phyloP scores from a whole-genome alignment of 2,113 vertebrate genomes.

The Urocitellus parryii region DNA sequence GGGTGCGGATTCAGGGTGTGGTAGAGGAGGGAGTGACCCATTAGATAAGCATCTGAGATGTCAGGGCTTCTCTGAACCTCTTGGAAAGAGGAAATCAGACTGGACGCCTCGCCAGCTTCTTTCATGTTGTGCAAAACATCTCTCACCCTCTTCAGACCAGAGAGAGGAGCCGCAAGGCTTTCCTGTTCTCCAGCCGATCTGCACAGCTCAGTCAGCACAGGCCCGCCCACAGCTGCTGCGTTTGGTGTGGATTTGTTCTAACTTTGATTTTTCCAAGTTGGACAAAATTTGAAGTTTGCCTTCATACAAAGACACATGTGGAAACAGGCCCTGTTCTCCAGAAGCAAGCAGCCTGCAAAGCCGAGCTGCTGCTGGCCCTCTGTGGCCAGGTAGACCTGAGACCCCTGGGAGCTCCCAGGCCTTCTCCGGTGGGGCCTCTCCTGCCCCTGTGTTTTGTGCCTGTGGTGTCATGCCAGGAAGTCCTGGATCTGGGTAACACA shows the following conservation, averaged over 20 bases:
- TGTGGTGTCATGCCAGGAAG: neutral
- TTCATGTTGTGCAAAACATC: neutral
- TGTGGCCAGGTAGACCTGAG: accelerated
- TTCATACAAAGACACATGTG: neutral
- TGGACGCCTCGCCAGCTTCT: neutral
- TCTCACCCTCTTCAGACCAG: accelerated
- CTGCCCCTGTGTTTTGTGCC: neutral
- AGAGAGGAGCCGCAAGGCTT: accelerated
- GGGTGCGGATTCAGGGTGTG: neutral
- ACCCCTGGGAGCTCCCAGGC: accelerated
- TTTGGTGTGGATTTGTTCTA: neutral
- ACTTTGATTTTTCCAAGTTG: neutral
- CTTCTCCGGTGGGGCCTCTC: neutral
- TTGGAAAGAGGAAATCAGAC: neutral
- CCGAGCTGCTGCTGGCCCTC: accelerated
- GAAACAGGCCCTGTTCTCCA: no score
- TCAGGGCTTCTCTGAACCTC: neutral
- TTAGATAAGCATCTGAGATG: neutral
- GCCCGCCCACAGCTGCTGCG: neutral
- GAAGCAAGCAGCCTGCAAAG: neutral
- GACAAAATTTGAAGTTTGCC: neutral
- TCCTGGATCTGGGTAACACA: neutral
- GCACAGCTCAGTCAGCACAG: neutral
- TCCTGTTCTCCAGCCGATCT: neutral
- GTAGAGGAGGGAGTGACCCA: neutral